Conservation (phyloP, 2,113 vertebrate species). For the Periophthalmus modestus region DNA sequence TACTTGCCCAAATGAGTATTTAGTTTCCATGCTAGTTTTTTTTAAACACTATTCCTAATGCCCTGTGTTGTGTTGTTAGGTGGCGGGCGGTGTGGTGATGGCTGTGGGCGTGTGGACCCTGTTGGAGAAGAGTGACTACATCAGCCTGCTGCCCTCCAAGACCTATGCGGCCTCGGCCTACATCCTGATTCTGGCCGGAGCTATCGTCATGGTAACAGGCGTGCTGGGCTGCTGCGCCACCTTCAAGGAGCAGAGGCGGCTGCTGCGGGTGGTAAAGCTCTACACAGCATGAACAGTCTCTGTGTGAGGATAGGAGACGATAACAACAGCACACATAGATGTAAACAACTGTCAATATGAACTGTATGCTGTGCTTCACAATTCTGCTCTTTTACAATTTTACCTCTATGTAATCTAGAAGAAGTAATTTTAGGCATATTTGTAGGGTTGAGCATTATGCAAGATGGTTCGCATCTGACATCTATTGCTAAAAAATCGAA, state of each 20-base stretch:
- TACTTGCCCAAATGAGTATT: too few species aligned
- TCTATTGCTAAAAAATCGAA: too few species aligned
- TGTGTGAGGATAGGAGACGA: background rate
- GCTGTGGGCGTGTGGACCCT: constrained; percentile 95
- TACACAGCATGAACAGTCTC: background rate
- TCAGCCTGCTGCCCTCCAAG: constrained; percentile 93
- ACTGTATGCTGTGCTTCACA: too few species aligned
- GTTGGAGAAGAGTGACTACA: constrained; percentile 95
- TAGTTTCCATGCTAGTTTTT: too few species aligned
- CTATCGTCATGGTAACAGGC: constrained; percentile 95
- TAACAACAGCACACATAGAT: too few species aligned
- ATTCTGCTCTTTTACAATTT: too few species aligned
- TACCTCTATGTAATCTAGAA: too few species aligned
- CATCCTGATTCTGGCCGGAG: constrained; percentile 92
- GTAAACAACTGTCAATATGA: too few species aligned
- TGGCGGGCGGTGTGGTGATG: constrained; percentile 93
- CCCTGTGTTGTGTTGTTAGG: constrained; percentile 66
- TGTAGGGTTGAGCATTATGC: too few species aligned
- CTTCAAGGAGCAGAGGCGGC: constrained; percentile 90
- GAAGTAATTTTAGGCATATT: too few species aligned
- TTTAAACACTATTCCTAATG: background rate
- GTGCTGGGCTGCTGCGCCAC: constrained; percentile 96
- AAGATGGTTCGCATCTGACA: too few species aligned
- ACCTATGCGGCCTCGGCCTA: constrained; percentile 93
- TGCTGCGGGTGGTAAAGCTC: constrained; percentile 90